Evolutionary conservation across 2,888 invertebrate species (phyloP), one percentile per base, ranked within the genome.

Genomic region (Cenopis cana): DNA sequence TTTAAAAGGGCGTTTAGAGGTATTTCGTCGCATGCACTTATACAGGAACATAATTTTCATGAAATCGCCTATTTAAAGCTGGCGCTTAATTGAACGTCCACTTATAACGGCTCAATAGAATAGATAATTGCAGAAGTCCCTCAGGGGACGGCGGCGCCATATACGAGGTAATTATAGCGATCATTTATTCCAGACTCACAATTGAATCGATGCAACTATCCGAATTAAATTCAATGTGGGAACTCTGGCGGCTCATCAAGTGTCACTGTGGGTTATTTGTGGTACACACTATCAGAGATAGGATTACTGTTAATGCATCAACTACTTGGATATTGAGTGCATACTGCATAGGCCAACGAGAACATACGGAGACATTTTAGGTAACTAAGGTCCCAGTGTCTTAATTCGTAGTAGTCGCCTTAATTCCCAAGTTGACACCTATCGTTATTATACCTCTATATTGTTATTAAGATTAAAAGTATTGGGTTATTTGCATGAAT

Each of bases 121-220:
- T 46, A 46, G n/a, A 6, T 46, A 46, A 46, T 46, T 41, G 41
- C 41, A 41, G 14, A 33, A 41, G 6, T 50, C 50, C 50, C 41
- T 24, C 24, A 24, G n/a, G n/a, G 20, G 24, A n/a, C 18, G 9
- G 29, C 14, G 29, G 49, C 41, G 61, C 29, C 29, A 46, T 33
- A 33, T 11, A 2, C 36, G 29, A 33, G 10, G 17, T 36, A 56
- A 36, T 56, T 33, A 33, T 11, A 56, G 56, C 17, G 10, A 36
- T 29, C n/a, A 56, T 56, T 36, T 17, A 33, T 33, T 56, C 8
- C 4, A 17, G n/a, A 5, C 17, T n/a, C 50, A 62, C 61, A 62
- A 52, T 62, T 33, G 62, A 62, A 62, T 62, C 52, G 50, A 36
- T 62, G 62, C 61, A 61, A 61, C 17, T 61, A 61, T 36, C 62